These are phyloP conservation scores for Menura novaehollandiae DNA, from an alignment of 2,113 vertebrate species.

Conservation along the genomic window DNA sequence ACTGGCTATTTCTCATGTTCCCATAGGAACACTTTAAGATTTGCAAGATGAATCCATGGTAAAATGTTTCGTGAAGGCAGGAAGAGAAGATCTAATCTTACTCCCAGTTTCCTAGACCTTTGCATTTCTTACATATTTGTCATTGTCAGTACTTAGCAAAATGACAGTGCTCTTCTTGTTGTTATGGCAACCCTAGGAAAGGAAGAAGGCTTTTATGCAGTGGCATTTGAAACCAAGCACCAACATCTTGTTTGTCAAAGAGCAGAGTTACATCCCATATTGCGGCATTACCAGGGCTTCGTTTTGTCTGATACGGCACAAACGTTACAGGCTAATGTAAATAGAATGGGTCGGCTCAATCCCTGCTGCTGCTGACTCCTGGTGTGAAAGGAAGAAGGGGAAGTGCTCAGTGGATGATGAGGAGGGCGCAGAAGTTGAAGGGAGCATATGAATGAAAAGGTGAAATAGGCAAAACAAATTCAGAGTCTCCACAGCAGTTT, in stretches of 20 bases:
- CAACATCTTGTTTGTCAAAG: not conserved
- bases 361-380: not conserved
- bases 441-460: not conserved
- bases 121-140: conserved; percentile 41
- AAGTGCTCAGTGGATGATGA: not conserved
- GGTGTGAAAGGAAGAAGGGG: not conserved
- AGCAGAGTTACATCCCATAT: not conserved
- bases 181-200: conserved; percentile 19
- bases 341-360: not conserved
- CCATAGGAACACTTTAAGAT: not conserved
- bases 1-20: conserved; percentile 17
- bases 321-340: not conserved
- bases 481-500: not conserved
- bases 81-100: conserved; percentile 24
- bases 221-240: not conserved
- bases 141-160: conserved; percentile 46
- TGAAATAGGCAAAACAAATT: not conserved
- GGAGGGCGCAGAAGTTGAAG: not conserved
- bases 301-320: not conserved
- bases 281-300: not conserved
- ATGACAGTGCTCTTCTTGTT: not conserved
- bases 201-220: not conserved
- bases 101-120: conserved; percentile 5
- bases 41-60: conserved; percentile 28
- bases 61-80: conserved; percentile 28